These are phyloP conservation scores for Cariama cristata DNA, from an alignment of 2,113 vertebrate genomes.

Conservation along the genomic window DNA sequence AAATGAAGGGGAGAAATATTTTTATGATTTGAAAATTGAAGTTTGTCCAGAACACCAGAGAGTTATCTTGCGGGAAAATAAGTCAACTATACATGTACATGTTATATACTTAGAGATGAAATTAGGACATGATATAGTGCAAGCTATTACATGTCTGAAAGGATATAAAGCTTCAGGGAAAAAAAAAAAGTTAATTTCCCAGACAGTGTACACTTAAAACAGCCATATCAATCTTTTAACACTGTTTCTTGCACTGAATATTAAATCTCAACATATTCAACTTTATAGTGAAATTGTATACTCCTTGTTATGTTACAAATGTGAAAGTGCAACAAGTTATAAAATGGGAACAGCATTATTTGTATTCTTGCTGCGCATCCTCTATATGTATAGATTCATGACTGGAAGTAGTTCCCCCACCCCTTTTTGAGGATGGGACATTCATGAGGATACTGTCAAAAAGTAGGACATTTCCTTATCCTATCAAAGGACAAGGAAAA, in stretches of 20 bases:
- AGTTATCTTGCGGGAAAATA: background rate
- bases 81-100: background rate
- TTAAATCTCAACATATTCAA: background rate
- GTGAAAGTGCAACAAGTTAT: background rate
- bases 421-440: background rate
- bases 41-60: background rate
- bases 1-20: background rate
- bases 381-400: background rate
- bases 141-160: background rate
- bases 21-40: background rate
- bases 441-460: background rate
- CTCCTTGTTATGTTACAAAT: background rate
- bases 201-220: background rate
- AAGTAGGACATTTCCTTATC: constrained; percentile 36
- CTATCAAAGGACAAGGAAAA: constrained; percentile 30
- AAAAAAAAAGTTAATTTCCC: background rate
- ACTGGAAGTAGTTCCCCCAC: background rate
- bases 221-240: background rate
- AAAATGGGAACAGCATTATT: background rate
- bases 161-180: background rate
- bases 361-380: background rate
- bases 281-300: background rate
- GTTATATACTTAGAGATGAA: background rate
- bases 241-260: background rate
- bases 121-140: background rate